Evolutionary conservation across 2,113 vertebrate species (phyloP).

Genomic region (Morone chrysops): DNA sequence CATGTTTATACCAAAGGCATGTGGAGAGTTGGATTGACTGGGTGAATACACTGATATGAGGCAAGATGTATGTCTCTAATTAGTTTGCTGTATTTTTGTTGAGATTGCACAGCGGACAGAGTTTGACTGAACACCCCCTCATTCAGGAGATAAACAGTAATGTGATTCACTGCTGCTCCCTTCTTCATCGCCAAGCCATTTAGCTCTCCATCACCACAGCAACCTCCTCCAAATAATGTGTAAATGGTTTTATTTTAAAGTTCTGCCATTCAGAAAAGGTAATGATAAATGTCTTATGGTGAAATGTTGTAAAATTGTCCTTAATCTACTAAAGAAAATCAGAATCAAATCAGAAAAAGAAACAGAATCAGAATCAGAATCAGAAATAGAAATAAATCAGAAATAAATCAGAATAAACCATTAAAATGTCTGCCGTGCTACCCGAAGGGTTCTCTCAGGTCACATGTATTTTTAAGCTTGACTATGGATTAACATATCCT

Average conservation of each 20-base stretch:
- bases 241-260: background rate
- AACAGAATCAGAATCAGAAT: no score
- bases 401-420: background rate
- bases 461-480: background rate
- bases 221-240: constrained; percentile 23
- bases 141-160: constrained; percentile 16
- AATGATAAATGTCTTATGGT: background rate
- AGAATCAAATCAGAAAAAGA: no score
- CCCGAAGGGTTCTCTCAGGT: background rate
- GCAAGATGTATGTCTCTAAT: background rate
- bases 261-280: background rate
- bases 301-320: background rate
- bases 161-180: constrained; percentile 36
- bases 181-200: constrained; percentile 2
- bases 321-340: no score
- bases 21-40: background rate
- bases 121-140: constrained; percentile 29
- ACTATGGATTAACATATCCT: background rate
- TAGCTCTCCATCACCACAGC: constrained; percentile 30
- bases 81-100: constrained; percentile 3
- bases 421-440: background rate
- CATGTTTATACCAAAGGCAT: background rate
- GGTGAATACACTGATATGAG: background rate
- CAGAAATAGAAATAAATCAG: no score
- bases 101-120: background rate